phyloP scores from a whole-genome alignment of 2,888 invertebrate species.

The Morpho helenor region DNA sequence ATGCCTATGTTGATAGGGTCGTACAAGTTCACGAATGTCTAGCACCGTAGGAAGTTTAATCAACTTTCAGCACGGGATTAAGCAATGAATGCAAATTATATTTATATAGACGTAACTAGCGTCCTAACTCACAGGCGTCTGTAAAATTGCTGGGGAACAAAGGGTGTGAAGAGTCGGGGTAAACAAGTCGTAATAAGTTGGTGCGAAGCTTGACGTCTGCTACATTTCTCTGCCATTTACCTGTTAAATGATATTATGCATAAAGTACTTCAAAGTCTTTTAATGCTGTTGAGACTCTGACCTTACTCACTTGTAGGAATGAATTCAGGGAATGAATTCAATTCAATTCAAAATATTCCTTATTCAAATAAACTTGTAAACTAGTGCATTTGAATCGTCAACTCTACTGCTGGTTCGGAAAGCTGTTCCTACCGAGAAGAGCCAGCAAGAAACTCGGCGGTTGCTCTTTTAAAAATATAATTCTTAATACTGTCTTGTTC shows the following conservation, averaged over 20 bases:
- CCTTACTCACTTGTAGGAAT: too few species aligned
- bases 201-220: constrained; percentile 8
- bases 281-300: too few species aligned
- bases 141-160: constrained; percentile 61
- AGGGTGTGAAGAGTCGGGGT: constrained; percentile 59
- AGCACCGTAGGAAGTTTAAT: constrained; percentile 13
- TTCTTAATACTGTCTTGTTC: too few species aligned
- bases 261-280: background rate
- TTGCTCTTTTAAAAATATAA: too few species aligned
- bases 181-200: constrained; percentile 72
- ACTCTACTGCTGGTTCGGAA: too few species aligned
- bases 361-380: too few species aligned
- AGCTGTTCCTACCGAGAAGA: too few species aligned
- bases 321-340: too few species aligned
- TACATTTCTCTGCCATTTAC: constrained; percentile 5
- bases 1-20: too few species aligned
- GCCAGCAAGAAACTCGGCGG: too few species aligned
- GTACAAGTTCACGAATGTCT: constrained; percentile 4
- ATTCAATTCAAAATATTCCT: too few species aligned
- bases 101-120: constrained; percentile 48
- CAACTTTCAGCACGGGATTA: constrained; percentile 18
- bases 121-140: constrained; percentile 54
- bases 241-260: constrained; percentile 6
- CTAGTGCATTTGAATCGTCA: too few species aligned
- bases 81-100: constrained; percentile 67